A percentile compares a stretch with the other conserved stretches of the same genome.
Conservation (phyloP, 2,888 invertebrate genomes). For the Cyaniris semiargus region DNA sequence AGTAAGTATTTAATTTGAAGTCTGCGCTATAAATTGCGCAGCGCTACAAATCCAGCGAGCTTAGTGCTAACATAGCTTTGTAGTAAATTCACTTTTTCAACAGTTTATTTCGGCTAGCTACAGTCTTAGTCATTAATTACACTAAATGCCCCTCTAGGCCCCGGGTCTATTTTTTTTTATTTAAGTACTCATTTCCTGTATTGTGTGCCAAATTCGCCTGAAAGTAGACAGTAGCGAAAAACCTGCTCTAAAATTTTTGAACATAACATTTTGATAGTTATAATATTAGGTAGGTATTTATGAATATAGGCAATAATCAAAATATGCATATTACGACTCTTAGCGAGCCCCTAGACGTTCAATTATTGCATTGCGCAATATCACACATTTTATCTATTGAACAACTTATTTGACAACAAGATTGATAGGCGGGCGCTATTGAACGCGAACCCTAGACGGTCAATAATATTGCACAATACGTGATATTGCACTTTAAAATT, state of each 20-base stretch:
- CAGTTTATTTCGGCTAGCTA: slow-evolving; percentile 11
- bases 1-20: slow-evolving; percentile 12
- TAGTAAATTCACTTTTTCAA: slow-evolving; percentile 13
- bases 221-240: not conserved
- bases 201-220: not conserved
- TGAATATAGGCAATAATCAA: too few relatives aligned
- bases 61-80: slow-evolving; percentile 4
- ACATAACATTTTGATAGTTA: too few relatives aligned
- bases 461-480: too few relatives aligned
- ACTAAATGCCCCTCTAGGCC: not conserved
- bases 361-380: too few relatives aligned
- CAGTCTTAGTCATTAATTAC: slow-evolving; percentile 18
- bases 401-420: too few relatives aligned
- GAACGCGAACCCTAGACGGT: too few relatives aligned
- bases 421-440: too few relatives aligned
- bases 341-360: too few relatives aligned
- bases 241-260: not conserved
- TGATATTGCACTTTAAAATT: too few relatives aligned
- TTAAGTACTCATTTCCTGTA: slow-evolving; percentile 1
- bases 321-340: too few relatives aligned
- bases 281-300: too few relatives aligned
- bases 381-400: too few relatives aligned
- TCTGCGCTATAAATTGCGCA: not conserved
- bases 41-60: slow-evolving; percentile 13
- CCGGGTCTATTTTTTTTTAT: not conserved